These are phyloP conservation scores for Galemys pyrenaicus DNA, from an alignment of 2,113 vertebrate species.

Conservation along the genomic window DNA sequence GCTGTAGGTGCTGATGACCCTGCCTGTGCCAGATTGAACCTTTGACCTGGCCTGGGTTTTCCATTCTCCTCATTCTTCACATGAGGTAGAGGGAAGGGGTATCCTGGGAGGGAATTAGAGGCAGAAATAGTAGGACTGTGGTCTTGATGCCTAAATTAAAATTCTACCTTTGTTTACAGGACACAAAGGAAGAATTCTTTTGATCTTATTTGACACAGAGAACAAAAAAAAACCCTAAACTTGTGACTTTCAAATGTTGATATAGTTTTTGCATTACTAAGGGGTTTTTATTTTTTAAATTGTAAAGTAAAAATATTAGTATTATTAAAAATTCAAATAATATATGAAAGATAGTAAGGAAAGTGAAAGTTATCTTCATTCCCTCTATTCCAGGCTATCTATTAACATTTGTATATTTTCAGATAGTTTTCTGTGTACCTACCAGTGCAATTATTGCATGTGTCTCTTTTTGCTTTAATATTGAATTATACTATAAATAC, in stretches of 20 bases:
- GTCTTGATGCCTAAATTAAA: conserved; percentile 47
- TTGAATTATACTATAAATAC: not conserved
- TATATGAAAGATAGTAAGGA: not conserved
- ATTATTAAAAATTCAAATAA: conserved; percentile 21
- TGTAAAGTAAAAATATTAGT: conserved; percentile 20
- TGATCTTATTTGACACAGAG: conserved; percentile 31
- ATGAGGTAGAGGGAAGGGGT: not conserved
- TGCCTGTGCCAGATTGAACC: not conserved
- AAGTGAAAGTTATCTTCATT: not conserved
- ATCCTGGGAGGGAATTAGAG: not conserved
- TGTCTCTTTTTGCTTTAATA: not conserved
- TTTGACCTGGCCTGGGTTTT: not conserved
- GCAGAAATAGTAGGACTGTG: not conserved
- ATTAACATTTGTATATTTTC: not conserved
- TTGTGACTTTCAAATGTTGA: conserved; percentile 31
- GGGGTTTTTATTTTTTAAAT: conserved; percentile 5
- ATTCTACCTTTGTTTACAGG: conserved; percentile 29
- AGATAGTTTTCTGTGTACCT: not conserved
- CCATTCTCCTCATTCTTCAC: not conserved
- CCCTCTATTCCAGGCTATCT: not conserved
- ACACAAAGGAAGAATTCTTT: not conserved
- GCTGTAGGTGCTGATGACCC: not conserved
- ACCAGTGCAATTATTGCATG: not conserved
- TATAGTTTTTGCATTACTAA: conserved; percentile 28
- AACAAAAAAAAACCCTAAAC: conserved; percentile 37